A percentile compares a stretch with the other conserved stretches of the same genome.
phyloP scores from a whole-genome alignment of 2,113 vertebrate genomes.

The Apaloderma vittatum region DNA sequence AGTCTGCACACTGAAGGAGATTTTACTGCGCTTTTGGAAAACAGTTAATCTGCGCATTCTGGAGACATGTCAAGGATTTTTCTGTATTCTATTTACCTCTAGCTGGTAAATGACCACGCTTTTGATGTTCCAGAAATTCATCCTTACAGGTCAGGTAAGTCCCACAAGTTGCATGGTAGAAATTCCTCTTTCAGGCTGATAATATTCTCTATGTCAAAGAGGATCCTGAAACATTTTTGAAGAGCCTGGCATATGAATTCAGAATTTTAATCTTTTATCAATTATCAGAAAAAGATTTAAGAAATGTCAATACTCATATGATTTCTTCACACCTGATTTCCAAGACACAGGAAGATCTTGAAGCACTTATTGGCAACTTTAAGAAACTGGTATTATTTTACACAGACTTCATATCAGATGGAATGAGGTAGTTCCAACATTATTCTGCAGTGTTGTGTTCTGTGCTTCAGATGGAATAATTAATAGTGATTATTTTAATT shows the following conservation, averaged over 20 bases:
- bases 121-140: background rate
- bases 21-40: background rate
- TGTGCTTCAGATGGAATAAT: background rate
- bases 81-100: background rate
- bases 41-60: background rate
- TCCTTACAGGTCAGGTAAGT: background rate
- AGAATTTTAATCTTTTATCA: background rate
- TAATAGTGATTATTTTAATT: background rate
- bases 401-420: background rate
- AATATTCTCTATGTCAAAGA: background rate
- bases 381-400: background rate
- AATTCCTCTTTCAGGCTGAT: background rate
- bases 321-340: background rate
- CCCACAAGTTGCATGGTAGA: background rate
- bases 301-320: background rate
- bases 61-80: background rate
- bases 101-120: background rate
- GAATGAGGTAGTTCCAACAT: background rate
- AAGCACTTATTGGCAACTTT: background rate
- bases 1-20: background rate
- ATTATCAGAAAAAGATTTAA: background rate
- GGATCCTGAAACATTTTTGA: background rate
- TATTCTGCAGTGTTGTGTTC: background rate
- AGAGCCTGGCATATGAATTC: background rate
- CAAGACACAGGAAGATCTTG: background rate